A percentile compares a stretch with the other conserved stretches of the same genome.
phyloP scores from a whole-genome alignment of 1,140 invertebrate species.

The Calliphora vicina region DNA sequence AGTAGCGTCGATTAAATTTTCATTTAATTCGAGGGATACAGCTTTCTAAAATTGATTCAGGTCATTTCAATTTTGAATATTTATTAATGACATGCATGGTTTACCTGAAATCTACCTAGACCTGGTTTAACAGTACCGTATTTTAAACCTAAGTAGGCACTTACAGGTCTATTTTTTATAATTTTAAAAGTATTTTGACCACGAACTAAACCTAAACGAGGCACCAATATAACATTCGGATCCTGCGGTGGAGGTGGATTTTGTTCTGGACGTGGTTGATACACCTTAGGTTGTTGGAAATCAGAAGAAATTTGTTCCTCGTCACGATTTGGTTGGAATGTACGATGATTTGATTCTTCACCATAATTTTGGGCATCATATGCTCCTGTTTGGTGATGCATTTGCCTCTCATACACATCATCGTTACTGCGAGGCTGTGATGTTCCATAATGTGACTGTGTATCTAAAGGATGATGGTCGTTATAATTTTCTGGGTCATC shows the following conservation, averaged over 20 bases:
- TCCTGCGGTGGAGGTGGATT: neutral
- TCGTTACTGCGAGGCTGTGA: neutral
- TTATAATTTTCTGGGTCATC: neutral
- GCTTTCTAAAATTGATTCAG: neutral
- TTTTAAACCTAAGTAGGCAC: constrained; percentile 54
- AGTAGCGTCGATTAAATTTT: constrained; percentile 46
- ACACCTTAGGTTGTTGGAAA: neutral
- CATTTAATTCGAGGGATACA: constrained; percentile 8
- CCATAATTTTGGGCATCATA: neutral
- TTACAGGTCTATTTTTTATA: constrained; percentile 47
- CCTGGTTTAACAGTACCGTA: constrained; percentile 49
- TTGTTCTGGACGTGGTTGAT: neutral
- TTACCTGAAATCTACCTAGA: constrained; percentile 52
- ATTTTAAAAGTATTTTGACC: constrained; percentile 44
- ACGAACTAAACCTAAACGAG: constrained; percentile 47
- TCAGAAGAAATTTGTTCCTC: neutral
- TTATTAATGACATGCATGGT: neutral
- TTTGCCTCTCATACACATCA: neutral
- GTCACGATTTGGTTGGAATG: neutral
- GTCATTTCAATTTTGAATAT: neutral
- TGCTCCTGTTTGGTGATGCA: neutral
- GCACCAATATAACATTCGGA: constrained; percentile 42
- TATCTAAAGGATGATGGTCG: constrained; percentile 19
- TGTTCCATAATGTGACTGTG: neutral
- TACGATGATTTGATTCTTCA: neutral